Base-by-base conservation (phyloP, 2,113 vertebrate genomes). In the Corydoras sp. region DNA sequence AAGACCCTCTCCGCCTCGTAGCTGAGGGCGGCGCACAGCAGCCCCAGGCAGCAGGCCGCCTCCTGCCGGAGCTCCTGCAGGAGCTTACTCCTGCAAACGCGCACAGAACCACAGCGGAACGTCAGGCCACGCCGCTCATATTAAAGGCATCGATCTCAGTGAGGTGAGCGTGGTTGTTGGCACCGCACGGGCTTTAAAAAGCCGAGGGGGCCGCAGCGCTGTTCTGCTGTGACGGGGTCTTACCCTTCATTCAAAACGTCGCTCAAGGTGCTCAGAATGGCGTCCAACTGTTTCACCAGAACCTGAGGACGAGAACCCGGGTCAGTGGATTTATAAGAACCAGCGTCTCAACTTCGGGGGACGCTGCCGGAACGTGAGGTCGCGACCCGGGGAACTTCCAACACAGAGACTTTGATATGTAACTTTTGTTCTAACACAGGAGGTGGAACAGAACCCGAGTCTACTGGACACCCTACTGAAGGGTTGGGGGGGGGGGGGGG, bases 161-260 rank as follows among this genome's bases (percentile, higher is more conserved):
- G 35, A 43, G 7, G 51, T 53, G 51, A 2, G 51, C 10, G 3
- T 3, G 10, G 51, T 53, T 53, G 10, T 53, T 53, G 51, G 51
- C 51, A 10, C 10, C 10, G 2, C 5, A 53, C 3, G 10, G 3
- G 11, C 24, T 3, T 29, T 29, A 13, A 24, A 24, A 24, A 24
- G 18, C 18, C 18, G 18, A 24, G 18, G 18, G 18, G 58, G 2
- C 9, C 10, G 3, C 4, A 14, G 1, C 18, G 18, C 18, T 24
- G 18, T 24, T 24, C 18, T 24, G 18, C 18, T 1, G 18, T 24
- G 2, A 60, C 58, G 6, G 8, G 35, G 35, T 56, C 86, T 85
- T 91, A 98, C 97, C 97, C 97, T 89, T 99, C 97, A 83, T 95
- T 98, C 73, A 99, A 89, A 79, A 99, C 92, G 84, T 99, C 97